A percentile compares a stretch with the other conserved stretches of the same genome.
These are phyloP conservation scores for Pongo pygmaeus DNA, from an alignment of 2,113 vertebrate genomes.

Conservation along the genomic window DNA sequence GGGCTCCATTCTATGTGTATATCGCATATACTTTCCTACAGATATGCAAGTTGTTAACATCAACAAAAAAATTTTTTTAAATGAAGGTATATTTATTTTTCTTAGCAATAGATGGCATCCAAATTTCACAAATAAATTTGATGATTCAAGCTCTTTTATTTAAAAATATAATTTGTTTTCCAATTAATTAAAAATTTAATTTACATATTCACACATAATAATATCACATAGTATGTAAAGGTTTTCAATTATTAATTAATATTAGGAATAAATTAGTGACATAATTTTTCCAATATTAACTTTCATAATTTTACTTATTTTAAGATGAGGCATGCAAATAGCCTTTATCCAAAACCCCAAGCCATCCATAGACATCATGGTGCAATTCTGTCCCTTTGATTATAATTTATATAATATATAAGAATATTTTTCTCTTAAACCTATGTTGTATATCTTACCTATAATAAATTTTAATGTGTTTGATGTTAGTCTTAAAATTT, in stretches of 20 bases:
- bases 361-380: neutral
- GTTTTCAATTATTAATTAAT: neutral
- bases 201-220: neutral
- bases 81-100: neutral
- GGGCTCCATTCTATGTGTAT: neutral
- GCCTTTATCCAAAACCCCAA: neutral
- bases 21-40: neutral
- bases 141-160: neutral
- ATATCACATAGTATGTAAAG: neutral
- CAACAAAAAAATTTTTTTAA: neutral
- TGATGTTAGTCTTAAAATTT: neutral
- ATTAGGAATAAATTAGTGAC: neutral
- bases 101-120: neutral
- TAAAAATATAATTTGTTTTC: neutral
- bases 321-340: neutral
- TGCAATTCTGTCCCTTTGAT: neutral
- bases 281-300: neutral
- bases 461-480: neutral
- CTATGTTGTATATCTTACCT: neutral
- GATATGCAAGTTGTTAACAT: neutral
- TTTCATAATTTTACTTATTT: neutral
- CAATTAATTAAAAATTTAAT: slow-evolving; percentile 1
- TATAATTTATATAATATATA: neutral
- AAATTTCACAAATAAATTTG: neutral
- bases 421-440: neutral